Conservation (phyloP, 2,797 vertebrate species). For the Toxotes lorentzi region DNA sequence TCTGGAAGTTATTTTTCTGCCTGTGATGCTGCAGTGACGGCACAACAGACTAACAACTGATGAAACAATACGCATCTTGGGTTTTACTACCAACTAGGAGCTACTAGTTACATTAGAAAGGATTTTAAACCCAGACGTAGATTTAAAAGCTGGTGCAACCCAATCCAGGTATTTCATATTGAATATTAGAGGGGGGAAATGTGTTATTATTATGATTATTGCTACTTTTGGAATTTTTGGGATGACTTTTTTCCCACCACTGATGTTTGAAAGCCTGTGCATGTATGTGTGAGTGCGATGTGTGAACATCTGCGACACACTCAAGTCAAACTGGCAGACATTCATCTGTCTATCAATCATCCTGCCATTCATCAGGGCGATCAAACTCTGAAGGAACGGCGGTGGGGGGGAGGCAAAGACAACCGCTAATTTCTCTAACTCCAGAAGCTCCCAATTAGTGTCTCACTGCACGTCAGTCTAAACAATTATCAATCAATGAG, state of each 20-base stretch:
- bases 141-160: background rate
- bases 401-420: constrained; percentile 26
- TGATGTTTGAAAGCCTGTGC: background rate
- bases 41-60: background rate
- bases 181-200: background rate
- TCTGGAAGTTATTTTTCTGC: too few relatives aligned
- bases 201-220: background rate
- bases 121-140: background rate
- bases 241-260: background rate
- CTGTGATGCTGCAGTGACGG: too few relatives aligned
- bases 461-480: constrained; percentile 64
- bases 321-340: constrained; percentile 20
- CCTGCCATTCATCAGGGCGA: constrained; percentile 26
- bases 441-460: constrained; percentile 69
- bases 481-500: constrained; percentile 70
- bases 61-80: background rate
- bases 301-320: constrained; percentile 10
- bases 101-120: background rate
- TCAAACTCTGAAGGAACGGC: constrained; percentile 29
- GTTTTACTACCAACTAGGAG: too few relatives aligned
- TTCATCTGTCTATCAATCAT: constrained; percentile 67
- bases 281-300: background rate
- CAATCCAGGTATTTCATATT: background rate
- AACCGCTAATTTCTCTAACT: constrained; percentile 53
- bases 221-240: background rate